Percentiles rank a stretch among this genome's conserved stretches.
Conservation (phyloP, 2,888 invertebrate species). For the Molanna angustata region DNA sequence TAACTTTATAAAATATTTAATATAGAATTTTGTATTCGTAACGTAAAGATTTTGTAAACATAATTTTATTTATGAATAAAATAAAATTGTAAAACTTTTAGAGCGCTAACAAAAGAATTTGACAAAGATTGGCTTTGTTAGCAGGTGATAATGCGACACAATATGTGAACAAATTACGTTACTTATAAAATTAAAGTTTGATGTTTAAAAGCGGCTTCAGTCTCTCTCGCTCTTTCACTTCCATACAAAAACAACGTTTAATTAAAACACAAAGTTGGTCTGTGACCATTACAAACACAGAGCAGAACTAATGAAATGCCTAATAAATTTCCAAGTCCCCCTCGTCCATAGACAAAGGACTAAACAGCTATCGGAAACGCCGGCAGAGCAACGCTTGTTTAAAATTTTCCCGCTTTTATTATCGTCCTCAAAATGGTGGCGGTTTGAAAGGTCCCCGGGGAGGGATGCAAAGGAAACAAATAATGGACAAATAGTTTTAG, state of each 20-base stretch:
- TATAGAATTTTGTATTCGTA: no score
- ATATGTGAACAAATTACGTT: no score
- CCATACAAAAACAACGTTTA: slow-evolving; percentile 5
- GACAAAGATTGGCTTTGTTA: no score
- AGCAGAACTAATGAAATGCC: slow-evolving; percentile 19
- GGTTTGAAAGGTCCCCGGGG: slow-evolving; percentile 10
- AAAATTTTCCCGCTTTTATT: slow-evolving; percentile 10
- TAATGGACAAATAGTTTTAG: slow-evolving; percentile 7
- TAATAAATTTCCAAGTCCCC: slow-evolving; percentile 12
- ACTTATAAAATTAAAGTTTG: no score
- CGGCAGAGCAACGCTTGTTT: slow-evolving; percentile 3
- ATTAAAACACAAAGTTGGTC: slow-evolving; percentile 13
- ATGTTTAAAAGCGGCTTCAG: no score
- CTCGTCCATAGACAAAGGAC: slow-evolving; percentile 8
- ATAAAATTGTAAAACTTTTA: no score
- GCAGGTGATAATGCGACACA: no score
- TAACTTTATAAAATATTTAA: no score
- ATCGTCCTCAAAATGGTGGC: slow-evolving; percentile 3
- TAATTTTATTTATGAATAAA: no score
- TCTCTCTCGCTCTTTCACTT: no score
- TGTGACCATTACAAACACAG: slow-evolving; percentile 7
- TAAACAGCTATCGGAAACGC: slow-evolving; percentile 4
- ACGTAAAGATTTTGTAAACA: no score
- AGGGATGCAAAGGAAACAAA: not conserved
- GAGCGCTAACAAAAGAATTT: no score